phyloP scores from a whole-genome alignment of 2,113 vertebrate genomes.

The Ahaetulla prasina region DNA sequence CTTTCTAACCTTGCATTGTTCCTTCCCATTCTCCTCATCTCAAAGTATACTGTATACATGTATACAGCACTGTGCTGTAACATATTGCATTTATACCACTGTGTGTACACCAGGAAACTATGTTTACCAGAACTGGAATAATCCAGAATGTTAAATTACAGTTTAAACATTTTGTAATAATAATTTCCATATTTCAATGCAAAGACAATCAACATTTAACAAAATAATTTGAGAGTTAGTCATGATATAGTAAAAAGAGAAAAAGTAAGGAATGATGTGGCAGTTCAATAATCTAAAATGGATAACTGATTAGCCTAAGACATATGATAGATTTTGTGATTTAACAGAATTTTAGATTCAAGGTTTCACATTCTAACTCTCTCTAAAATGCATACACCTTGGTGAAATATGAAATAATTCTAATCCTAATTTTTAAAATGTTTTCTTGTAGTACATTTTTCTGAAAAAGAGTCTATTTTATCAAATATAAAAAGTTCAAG shows the following conservation, averaged over 20 bases:
- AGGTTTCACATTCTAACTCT: not conserved
- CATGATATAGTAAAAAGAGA: not conserved
- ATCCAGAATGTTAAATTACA: not conserved
- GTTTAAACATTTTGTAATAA: not conserved
- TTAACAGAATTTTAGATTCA: not conserved
- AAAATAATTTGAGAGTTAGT: not conserved
- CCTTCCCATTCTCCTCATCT: not conserved
- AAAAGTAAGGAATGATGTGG: not conserved
- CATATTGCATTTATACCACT: not conserved
- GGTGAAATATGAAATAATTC: not conserved
- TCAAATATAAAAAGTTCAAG: not conserved
- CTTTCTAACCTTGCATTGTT: not conserved
- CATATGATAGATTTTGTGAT: not conserved
- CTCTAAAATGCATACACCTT: not conserved
- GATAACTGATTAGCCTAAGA: not conserved
- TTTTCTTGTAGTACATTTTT: not conserved
- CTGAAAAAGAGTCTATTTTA: not conserved
- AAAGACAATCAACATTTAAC: not conserved
- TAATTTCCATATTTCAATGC: not conserved
- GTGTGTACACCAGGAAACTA: not conserved
- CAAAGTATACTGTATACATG: not conserved
- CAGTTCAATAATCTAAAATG: not conserved
- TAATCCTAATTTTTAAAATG: not conserved
- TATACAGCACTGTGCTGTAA: not conserved
- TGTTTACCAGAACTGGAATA: not conserved